Evolutionary conservation across 1,140 invertebrate genomes (phyloP).

Genomic region (Plutomurus gul): DNA sequence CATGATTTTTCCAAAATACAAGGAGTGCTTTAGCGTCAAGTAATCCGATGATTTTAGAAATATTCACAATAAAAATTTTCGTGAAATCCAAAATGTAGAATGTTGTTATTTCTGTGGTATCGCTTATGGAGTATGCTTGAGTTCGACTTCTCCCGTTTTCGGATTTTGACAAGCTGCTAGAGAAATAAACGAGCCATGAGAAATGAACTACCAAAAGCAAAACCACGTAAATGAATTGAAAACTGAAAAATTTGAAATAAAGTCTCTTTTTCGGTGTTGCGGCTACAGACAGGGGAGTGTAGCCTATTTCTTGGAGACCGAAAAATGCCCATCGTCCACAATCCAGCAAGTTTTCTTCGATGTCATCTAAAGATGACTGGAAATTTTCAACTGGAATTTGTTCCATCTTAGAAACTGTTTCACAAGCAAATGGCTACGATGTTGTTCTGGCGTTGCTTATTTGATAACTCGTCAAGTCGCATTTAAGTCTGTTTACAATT

Average conservation of each 20-base stretch:
- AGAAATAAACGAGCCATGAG: not conserved
- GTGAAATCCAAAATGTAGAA: not conserved
- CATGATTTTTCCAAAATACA: not conserved
- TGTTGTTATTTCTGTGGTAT: not conserved
- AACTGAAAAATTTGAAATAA: not conserved
- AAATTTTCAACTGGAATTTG: no score
- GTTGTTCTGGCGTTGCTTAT: no score
- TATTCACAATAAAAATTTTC: not conserved
- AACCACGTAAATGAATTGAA: not conserved
- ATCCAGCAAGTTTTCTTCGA: not conserved
- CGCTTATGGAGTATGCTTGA: not conserved
- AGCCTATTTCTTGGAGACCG: not conserved
- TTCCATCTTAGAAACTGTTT: no score
- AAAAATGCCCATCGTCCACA: not conserved
- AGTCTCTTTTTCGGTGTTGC: not conserved
- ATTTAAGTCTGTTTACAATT: no score
- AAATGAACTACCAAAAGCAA: not conserved
- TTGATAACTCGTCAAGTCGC: no score
- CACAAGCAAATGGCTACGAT: no score
- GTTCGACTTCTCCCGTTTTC: not conserved
- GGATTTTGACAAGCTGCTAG: not conserved
- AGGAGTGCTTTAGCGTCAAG: not conserved
- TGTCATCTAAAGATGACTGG: no score
- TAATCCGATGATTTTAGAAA: not conserved
- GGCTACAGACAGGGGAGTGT: not conserved